Evolutionary conservation across 2,797 vertebrate species (phyloP), one percentile per base, ranked within the genome.

Genomic region (Gadopsis marmoratus): DNA sequence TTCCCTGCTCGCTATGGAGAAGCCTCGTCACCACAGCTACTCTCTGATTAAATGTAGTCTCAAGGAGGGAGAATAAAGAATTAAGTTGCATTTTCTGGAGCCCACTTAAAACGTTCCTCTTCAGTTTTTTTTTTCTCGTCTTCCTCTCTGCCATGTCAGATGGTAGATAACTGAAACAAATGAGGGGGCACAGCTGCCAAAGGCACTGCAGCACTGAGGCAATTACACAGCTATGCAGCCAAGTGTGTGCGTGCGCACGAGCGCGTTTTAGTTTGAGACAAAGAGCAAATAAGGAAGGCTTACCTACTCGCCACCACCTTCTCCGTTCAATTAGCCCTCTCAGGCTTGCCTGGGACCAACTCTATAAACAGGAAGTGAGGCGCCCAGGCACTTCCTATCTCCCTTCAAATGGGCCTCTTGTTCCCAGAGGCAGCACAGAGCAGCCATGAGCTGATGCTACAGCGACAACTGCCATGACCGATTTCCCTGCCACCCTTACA

Each of bases 301-400:
- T 64, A 76, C 76, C 79, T 81, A 61, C 74, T 82, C 66, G 67
- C 68, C 76, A 62, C 79, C 71, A 70, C 68, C 66, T 76, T 80
- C 78, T 76, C 47, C 1, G 21, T 85, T 87, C 68, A 89, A 68
- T 88, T 82, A 85, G 64, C 80, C 76, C 74, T 66, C 74, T 70
- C 66, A 54, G 41, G 68, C 87, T 66, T 19, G 66, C 62, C 60
- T 71, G 72, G 64, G 86, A 91, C 83, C 92, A 91, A 86, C 86
- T 82, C 29, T 3, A 89, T 84, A 91, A 92, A 94, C 91, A 93
- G 93, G 91, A 94, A 93, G 88, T 92, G 86, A 90, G 92, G 81
- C 92, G 86, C 92, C 93, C 76, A 85, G 74, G 69, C 80, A 87
- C 90, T 93, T 94, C 90, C 92, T 80, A 85, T 85, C 88, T 91